Base-by-base conservation (phyloP, 1,140 invertebrate genomes). In the Drosophila truncata region DNA sequence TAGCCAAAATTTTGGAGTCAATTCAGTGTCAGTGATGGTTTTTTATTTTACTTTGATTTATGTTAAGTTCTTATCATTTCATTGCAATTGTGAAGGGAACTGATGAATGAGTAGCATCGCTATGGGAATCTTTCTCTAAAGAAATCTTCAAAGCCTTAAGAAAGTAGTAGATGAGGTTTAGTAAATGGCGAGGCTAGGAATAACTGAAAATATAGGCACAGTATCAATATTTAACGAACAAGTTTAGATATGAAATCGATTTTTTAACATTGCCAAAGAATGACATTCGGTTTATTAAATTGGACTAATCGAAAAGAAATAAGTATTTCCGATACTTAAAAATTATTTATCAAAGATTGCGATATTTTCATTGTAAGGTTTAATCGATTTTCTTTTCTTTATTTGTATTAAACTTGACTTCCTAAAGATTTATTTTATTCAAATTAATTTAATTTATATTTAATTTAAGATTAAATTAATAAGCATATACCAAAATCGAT, bases 1-100 rank as follows among this genome's bases (percentile, higher is more conserved):
- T 93, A 93, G 91, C 91, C 90, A 86, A 93, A 91, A 92, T 92
- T 92, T 92, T 92, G 91, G 91, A 92, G 91, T 92, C 91, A 86
- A 92, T 92, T 92, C 92, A 92, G 91, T 93, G 92, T 93, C 91
- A 92, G 91, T 93, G 91, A 91, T 92, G 84, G 82, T 92, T 93
- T 93, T 91, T 92, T 81, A 78, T 72, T 81, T 92, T 79, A 79
- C 88, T 88, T 85, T 75, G 29, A 59, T 78, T 71, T 79, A 58
- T 39, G 31, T 79, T 82, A 33, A 50, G 74, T 76, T 67, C n/a
- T 71, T 71, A 47, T 88, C 75, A 86, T 83, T 86, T 87, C 80
- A 82, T 84, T 55, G 39, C 49, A 57, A 61, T n/a, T 49, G 64
- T 42, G 41, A 69, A 35, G 37, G 42, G 41, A 33, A 52, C n/a